Conservation (phyloP, 2,113 vertebrate species). For the Trichomycterus rosablanca region DNA sequence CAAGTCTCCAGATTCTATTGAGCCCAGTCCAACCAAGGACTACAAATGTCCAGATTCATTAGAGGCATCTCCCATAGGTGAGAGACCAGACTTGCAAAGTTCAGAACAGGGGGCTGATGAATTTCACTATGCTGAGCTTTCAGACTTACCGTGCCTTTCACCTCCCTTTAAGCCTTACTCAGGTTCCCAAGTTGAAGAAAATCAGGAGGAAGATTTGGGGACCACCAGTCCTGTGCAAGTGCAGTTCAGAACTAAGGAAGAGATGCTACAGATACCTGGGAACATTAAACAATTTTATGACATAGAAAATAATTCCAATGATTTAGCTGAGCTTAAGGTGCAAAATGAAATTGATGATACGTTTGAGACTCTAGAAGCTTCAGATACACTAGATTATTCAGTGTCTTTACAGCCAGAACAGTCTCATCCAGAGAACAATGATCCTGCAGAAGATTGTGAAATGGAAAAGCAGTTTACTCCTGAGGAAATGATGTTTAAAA, state of each 20-base stretch:
- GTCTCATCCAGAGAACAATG: conserved; percentile 45
- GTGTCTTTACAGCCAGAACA: conserved; percentile 37
- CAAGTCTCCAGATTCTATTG: conserved; percentile 93
- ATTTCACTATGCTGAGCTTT: neutral
- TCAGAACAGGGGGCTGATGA: conserved; percentile 39
- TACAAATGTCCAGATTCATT: conserved; percentile 89
- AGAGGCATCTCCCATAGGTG: conserved; percentile 80
- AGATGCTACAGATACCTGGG: too few relatives aligned
- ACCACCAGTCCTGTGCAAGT: conserved; percentile 63
- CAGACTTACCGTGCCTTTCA: too few relatives aligned
- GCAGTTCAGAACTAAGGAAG: conserved; percentile 68
- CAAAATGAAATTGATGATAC: conserved; percentile 69
- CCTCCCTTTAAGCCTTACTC: too few relatives aligned
- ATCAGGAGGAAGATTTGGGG: conserved; percentile 59
- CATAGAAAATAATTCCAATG: too few relatives aligned
- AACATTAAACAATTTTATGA: too few relatives aligned
- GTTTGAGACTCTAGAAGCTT: conserved; percentile 44
- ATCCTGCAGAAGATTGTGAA: conserved; percentile 61
- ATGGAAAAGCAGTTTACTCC: conserved; percentile 80
- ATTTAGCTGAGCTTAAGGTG: conserved; percentile 41
- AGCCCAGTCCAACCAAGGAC: conserved; percentile 88
- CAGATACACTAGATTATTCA: conserved; percentile 54
- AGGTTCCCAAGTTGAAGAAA: too few relatives aligned
- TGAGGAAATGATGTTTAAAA: conserved; percentile 98
- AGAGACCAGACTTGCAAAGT: conserved; percentile 46